Evolutionary conservation across 1,140 invertebrate genomes (phyloP).

Genomic region (Rhagoletis zephyria): DNA sequence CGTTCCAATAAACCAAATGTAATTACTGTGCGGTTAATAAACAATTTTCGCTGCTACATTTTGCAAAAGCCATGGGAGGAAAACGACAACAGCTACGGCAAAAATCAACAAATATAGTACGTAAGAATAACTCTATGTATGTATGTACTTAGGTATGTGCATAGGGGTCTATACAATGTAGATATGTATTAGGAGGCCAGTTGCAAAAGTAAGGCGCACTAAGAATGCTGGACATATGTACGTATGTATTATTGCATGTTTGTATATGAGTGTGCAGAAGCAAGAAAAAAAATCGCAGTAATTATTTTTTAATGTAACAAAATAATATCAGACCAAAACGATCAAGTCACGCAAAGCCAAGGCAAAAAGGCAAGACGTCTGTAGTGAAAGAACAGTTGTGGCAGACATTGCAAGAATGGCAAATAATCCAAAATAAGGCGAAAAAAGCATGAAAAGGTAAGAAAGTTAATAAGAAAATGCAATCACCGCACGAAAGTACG

Average conservation of each 20-base stretch:
- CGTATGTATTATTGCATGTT: too few relatives aligned
- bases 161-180: too few relatives aligned
- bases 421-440: slow-evolving; percentile 69
- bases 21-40: slow-evolving; percentile 15
- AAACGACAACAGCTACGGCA: slow-evolving; percentile 5
- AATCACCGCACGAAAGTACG: slow-evolving; percentile 63
- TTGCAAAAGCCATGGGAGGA: slow-evolving; percentile 30
- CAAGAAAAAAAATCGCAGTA: slow-evolving; percentile 58
- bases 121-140: background rate
- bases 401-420: slow-evolving; percentile 18
- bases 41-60: slow-evolving; percentile 30
- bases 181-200: background rate
- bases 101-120: slow-evolving; percentile 3
- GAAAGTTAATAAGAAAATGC: slow-evolving; percentile 69
- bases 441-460: slow-evolving; percentile 61
- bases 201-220: background rate
- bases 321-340: slow-evolving; percentile 72
- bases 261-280: background rate
- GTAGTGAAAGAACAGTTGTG: background rate
- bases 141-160: background rate
- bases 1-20: slow-evolving; percentile 40
- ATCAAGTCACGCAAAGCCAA: slow-evolving; percentile 69
- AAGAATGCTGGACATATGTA: too few relatives aligned
- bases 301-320: slow-evolving; percentile 73
- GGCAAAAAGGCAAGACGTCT: slow-evolving; percentile 30